Base-by-base conservation (phyloP, 2,797 vertebrate genomes). In the Microctenopoma lineatum region DNA sequence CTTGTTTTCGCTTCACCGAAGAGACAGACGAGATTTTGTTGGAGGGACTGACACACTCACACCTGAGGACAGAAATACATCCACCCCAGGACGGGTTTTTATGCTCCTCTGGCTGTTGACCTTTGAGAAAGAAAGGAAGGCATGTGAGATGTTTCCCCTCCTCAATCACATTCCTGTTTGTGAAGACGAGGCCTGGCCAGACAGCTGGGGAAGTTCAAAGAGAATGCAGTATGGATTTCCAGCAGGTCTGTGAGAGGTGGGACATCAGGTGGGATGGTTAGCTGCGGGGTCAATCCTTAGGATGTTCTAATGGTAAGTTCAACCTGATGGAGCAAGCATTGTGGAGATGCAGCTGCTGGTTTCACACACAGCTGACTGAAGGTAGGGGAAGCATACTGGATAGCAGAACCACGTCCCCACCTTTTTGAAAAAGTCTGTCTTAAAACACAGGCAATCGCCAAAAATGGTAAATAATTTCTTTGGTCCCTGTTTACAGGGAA, bases 141-240 rank as follows among this genome's bases (percentile, higher is more conserved):
- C 70, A 55, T 84, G 83, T 78, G 84, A 60, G 78, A 83, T 73
- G 59, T 66, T 45, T 78, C 84, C 70, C 58, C 72, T 57, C 53
- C 42, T 51, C 79, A 69, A 66, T 83, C 79, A 58, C 38, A 66
- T 80, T 69, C 3, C 27, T 61, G 39, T 83, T 80, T 75, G 67
- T 68, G 38, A 75, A 70, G 48, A 38, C 8, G 3, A 52, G 54
- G 54, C 26, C 64, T 13, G 26, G 46, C 53, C 52, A 57, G 65
- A 56, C 48, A 1, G 42, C 38, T 29, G 12, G 13, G 64, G 46
- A 66, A 66, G 9, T 48, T 7, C 11, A 59, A 65, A 45, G 16
- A 11, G 36, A 18, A 53, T 27, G 42, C 34, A 0, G 55, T 8
- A 15, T 16, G 38, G 48, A 45, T 54, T 41, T 41, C 12, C 12